A percentile compares a stretch with the other conserved stretches of the same genome.
Evolutionary conservation across 2,113 vertebrate genomes (phyloP).

Genomic region (Cromileptes altivelis): DNA sequence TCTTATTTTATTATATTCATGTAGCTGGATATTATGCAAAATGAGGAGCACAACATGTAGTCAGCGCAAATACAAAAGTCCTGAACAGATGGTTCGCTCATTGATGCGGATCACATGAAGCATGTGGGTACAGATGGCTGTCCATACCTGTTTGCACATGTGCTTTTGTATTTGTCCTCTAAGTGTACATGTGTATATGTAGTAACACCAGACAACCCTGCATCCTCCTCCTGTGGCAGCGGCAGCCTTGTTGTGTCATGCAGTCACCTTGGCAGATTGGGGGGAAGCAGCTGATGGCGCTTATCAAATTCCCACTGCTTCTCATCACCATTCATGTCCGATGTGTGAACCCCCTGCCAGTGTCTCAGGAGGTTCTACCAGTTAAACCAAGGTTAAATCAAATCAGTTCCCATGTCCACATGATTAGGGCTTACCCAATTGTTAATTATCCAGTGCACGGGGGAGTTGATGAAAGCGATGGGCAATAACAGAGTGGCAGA

Average conservation of each 20-base stretch:
- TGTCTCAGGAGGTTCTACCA: conserved; percentile 51
- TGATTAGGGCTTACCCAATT: conserved; percentile 73
- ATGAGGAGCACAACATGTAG: conserved; percentile 9
- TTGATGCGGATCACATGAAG: conserved; percentile 14
- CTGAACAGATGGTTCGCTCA: conserved; percentile 53
- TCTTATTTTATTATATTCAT: neutral
- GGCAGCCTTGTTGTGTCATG: conserved; percentile 16
- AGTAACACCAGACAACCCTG: conserved; percentile 9
- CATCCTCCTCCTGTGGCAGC: conserved; percentile 15
- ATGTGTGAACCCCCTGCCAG: conserved; percentile 39
- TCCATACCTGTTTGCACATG: conserved; percentile 47
- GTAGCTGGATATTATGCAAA: neutral
- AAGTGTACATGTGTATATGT: conserved; percentile 6
- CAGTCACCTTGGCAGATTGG: conserved; percentile 49
- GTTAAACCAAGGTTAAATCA: conserved; percentile 77
- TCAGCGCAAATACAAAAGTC: conserved; percentile 3
- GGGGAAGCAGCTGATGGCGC: conserved; percentile 51
- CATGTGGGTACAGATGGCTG: conserved; percentile 41
- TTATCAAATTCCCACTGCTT: conserved; percentile 64
- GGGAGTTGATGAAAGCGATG: conserved; percentile 43
- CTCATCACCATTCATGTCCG: conserved; percentile 56
- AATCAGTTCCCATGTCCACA: conserved; percentile 67
- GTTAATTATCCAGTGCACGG: conserved; percentile 69
- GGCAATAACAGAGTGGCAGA: conserved; percentile 21
- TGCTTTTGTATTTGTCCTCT: conserved; percentile 21